Base-by-base conservation (phyloP, 2,888 invertebrate genomes). In the Tridacna crocea region DNA sequence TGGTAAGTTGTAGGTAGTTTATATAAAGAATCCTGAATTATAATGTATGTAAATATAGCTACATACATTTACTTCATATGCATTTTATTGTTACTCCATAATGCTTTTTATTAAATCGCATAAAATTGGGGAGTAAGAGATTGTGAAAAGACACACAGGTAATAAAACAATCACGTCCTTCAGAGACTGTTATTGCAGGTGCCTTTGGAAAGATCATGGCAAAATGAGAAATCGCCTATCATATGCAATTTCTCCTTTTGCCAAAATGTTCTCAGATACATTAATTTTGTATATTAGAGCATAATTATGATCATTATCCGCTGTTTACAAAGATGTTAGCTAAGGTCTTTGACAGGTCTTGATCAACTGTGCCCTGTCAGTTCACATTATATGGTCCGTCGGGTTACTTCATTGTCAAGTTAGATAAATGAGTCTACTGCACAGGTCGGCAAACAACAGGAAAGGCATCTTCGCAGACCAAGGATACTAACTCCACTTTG, bases 401-500 rank as follows among this genome's bases (percentile, higher is more conserved):
- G 46, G 66, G 46, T 66, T 66, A 46, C 66, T 46, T 46, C 27
- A 66, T 66, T 46, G 66, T 66, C 66, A 66, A 46, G 66, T 66
- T 66, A 36, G 15, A 66, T 66, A 66, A 66, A 66, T 66, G 46
- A 66, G 36, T 36, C 36, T 36, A 36, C 36, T 36, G 36, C 36
- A 36, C 3, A 36, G 36, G 36, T 2, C 36, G 8, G 8, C 3
- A 36, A 8, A 36, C 36, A 36, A 36, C 8, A 8, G 36, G 36
- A n/a, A n/a, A n/a, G n/a, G n/a, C n/a, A n/a, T n/a, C n/a, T n/a
- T n/a, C n/a, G n/a, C n/a, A n/a, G n/a, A n/a, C n/a, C n/a, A n/a
- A n/a, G n/a, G n/a, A n/a, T n/a, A n/a, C n/a, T n/a, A n/a, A n/a
- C n/a, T n/a, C n/a, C n/a, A n/a, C n/a, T n/a, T n/a, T n/a, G n/a